A percentile compares a stretch with the other conserved stretches of the same genome.
phyloP scores from a whole-genome alignment of 2,888 invertebrate genomes.

The Polydrusus tereticollis region DNA sequence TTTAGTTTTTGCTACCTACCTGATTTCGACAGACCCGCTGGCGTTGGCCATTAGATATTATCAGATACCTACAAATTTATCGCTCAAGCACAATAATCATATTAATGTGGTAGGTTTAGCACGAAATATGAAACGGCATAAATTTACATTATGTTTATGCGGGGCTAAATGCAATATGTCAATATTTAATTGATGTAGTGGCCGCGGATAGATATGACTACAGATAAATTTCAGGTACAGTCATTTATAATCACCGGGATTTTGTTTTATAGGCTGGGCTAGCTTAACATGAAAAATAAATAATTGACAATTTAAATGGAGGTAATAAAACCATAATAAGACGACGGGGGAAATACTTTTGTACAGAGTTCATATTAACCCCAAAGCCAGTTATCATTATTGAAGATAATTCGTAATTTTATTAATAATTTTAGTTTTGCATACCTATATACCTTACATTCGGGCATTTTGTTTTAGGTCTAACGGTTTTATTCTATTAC shows the following conservation, averaged over 20 bases:
- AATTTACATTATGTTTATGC: conserved; percentile 59
- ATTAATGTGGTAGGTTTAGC: conserved; percentile 53
- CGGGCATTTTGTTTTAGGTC: too few species aligned
- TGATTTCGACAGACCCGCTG: neutral
- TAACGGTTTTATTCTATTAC: too few species aligned
- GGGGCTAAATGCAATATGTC: conserved; percentile 59
- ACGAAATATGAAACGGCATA: conserved; percentile 57
- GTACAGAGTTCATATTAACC: too few species aligned
- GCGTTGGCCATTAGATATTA: conserved; percentile 4
- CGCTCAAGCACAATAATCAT: conserved; percentile 49
- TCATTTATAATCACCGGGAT: conserved; percentile 46
- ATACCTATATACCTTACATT: too few species aligned
- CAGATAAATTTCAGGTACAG: conserved; percentile 53
- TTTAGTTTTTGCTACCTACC: neutral
- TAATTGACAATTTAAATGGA: too few species aligned
- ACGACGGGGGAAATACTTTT: too few species aligned
- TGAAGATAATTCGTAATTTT: too few species aligned
- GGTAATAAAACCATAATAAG: too few species aligned
- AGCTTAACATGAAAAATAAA: too few species aligned
- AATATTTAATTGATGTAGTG: conserved; percentile 59
- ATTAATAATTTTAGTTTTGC: too few species aligned
- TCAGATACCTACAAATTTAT: conserved; percentile 30
- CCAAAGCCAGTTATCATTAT: too few species aligned
- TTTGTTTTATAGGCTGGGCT: conserved; percentile 39
- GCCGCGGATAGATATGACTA: conserved; percentile 49